Percentiles rank a stretch among this genome's conserved stretches.
Conservation (phyloP, 2,888 invertebrate genomes). For the Limnephilus marmoratus region DNA sequence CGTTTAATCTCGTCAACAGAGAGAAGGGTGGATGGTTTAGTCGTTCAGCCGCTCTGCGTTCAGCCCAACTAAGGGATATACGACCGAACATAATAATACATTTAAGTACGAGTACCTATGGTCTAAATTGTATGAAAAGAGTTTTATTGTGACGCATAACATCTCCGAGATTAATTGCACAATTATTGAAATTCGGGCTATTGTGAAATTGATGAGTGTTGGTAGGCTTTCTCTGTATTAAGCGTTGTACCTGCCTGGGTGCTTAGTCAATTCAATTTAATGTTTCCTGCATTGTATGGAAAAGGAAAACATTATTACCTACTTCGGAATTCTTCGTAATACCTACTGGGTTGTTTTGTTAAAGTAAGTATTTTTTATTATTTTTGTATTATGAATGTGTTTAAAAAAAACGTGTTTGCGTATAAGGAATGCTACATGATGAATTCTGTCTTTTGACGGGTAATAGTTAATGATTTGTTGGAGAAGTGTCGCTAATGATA, state of each 20-base stretch:
- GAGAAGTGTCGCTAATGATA: conserved; percentile 20
- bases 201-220: not conserved
- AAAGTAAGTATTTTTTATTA: not conserved
- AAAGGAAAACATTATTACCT: not conserved
- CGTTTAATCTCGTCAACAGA: conserved; percentile 62
- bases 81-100: conserved; percentile 28
- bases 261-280: not conserved
- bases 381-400: not conserved
- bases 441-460: not conserved
- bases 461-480: conserved; percentile 9
- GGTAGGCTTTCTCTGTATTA: not conserved
- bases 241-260: not conserved
- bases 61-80: not conserved
- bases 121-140: not conserved
- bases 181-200: not conserved
- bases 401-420: too few relatives aligned
- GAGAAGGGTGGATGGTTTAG: conserved; percentile 46
- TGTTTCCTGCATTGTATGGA: not conserved
- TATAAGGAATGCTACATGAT: not conserved
- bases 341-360: not conserved
- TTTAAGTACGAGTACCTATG: not conserved
- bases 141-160: conserved; percentile 28
- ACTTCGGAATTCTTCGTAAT: not conserved
- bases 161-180: conserved; percentile 34
- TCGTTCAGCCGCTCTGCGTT: not conserved